Conservation (phyloP, 2,113 vertebrate genomes). For the Paradoxurus hermaphroditus region DNA sequence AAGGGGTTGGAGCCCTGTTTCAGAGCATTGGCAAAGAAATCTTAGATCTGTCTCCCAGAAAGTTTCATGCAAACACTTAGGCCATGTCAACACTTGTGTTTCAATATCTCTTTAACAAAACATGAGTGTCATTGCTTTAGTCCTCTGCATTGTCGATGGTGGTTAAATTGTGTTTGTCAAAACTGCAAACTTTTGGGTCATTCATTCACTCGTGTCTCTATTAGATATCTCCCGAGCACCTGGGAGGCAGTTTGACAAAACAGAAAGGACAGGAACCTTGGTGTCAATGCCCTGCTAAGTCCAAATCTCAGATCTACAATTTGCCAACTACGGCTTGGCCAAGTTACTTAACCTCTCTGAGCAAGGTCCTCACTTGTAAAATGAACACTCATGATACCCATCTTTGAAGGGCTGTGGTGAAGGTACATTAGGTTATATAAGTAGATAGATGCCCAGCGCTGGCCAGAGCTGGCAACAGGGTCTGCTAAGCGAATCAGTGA, state of each 20-base stretch:
- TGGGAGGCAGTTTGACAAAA: not conserved
- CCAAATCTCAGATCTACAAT: not conserved
- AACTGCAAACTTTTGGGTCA: not conserved
- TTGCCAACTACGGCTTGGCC: not conserved
- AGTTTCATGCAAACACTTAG: not conserved
- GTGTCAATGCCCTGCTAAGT: not conserved
- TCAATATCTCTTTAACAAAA: not conserved
- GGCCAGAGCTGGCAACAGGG: not conserved
- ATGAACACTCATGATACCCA: not conserved
- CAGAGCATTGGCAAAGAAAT: not conserved
- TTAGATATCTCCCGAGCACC: not conserved
- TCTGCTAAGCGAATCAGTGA: not conserved
- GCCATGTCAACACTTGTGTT: not conserved
- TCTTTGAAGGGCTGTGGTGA: not conserved
- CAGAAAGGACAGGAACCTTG: not conserved
- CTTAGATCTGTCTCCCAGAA: not conserved
- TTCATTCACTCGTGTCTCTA: not conserved
- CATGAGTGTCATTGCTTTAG: not conserved
- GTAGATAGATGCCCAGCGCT: not conserved
- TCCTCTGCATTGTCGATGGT: not conserved
- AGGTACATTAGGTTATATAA: not conserved
- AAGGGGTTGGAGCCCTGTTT: not conserved
- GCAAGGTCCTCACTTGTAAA: not conserved
- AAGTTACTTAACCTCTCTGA: not conserved
- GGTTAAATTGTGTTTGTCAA: not conserved